Evolutionary conservation across 1,140 invertebrate species (phyloP).

Genomic region (Drosophila cardini): DNA sequence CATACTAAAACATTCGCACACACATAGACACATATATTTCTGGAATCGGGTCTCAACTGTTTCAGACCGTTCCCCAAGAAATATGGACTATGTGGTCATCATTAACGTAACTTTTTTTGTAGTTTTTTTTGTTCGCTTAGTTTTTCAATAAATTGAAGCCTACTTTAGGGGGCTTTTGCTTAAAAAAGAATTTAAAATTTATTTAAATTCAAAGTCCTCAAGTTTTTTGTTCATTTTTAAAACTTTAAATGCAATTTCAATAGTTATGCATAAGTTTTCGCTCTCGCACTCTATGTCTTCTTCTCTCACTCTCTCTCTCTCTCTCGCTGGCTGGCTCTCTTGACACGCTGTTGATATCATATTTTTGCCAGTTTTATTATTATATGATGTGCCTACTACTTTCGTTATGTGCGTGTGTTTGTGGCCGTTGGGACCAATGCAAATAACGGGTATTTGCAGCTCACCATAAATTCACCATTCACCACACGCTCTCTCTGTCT

Average conservation of each 20-base stretch:
- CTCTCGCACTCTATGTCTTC: not conserved
- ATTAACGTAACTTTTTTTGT: not conserved
- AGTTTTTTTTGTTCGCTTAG: not conserved
- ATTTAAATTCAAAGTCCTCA: slow-evolving; percentile 16
- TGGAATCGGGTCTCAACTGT: not conserved
- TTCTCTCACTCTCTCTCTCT: slow-evolving; percentile 12
- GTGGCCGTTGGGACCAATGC: slow-evolving; percentile 12
- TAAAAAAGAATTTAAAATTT: not conserved
- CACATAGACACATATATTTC: not conserved
- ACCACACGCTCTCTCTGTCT: slow-evolving; percentile 49
- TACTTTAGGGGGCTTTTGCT: slow-evolving; percentile 27
- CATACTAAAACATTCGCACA: not conserved
- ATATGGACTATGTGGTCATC: slow-evolving; percentile 27
- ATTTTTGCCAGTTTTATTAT: slow-evolving; percentile 81
- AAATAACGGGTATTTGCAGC: slow-evolving; percentile 66
- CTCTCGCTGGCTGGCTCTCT: slow-evolving; percentile 23
- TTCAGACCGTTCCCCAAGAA: not conserved
- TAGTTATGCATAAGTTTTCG: not conserved
- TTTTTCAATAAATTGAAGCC: not conserved
- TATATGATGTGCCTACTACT: slow-evolving; percentile 68
- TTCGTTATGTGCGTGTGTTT: slow-evolving; percentile 37
- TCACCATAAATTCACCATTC: slow-evolving; percentile 46
- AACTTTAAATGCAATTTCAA: slow-evolving; percentile 54
- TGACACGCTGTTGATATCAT: slow-evolving; percentile 81
- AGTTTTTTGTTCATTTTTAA: slow-evolving; percentile 16